Base-by-base conservation (phyloP, 2,113 vertebrate genomes). In the Chamaetylas fuelleborni region DNA sequence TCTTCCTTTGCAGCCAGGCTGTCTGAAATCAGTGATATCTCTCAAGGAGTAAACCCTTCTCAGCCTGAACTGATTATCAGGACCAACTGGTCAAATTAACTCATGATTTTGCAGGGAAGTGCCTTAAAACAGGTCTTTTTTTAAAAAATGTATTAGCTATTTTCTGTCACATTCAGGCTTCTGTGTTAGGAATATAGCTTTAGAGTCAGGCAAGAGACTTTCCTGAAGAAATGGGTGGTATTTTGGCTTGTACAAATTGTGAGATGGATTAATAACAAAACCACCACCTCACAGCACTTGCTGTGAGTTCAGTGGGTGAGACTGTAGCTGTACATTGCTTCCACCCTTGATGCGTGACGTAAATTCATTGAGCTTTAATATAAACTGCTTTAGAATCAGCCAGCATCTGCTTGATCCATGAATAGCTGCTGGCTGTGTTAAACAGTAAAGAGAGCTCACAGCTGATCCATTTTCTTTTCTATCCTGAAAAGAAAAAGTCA, bases 391-490 rank as follows among this genome's bases (percentile, higher is more conserved):
- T 95, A 84, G 92, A 96, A 93, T 83, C 93, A 86, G 76, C 76
- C 85, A 90, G 92, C 92, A 96, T 94, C 94, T 92, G 72, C 47
- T 79, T 88, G 48, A 84, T 91, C 95, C 91, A 57, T 70, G 90
- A 95, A 88, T 95, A 96, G 85, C 79, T 93, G 79, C 82, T 93
- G 91, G 82, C 85, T 93, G 54, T 64, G 66, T 48, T 88, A 91
- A 91, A 95, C 96, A 90, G 96, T 86, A 60, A 87, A 81, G 89
- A 96, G 70, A 79, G 69, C 82, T 92, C 89, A 65, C 91, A 95
- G 90, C 88, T 95, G 95, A 95, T 93, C 48, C 76, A 5, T 94
- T 95, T 96, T 92, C 81, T 93, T 73, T 93, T 87, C 76, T 94
- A 34, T 94, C 47, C 47, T 85, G 71, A 79, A 92, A 94, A 84